phyloP scores from a whole-genome alignment of 2,797 vertebrate species.

The Pangasius krempfi region DNA sequence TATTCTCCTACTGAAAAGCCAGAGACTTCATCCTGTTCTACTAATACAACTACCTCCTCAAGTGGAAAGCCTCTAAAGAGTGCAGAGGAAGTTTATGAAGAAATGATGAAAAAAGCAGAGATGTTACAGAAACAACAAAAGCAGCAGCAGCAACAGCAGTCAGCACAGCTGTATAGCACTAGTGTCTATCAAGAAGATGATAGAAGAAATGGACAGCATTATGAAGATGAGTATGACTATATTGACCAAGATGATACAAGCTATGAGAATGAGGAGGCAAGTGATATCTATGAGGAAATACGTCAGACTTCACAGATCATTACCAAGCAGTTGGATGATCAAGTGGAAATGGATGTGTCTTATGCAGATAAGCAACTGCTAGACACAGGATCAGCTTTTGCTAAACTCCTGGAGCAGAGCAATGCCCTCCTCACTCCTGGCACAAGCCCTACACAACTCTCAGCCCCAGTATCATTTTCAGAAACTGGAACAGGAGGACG shows the following conservation, averaged over 20 bases:
- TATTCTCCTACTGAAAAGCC: conserved; percentile 92
- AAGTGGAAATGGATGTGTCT: conserved; percentile 76
- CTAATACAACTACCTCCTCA: conserved; percentile 71
- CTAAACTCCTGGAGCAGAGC: conserved; percentile 91
- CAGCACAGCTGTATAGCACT: conserved; percentile 64
- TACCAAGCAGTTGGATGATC: conserved; percentile 78
- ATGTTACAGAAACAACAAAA: conserved; percentile 89
- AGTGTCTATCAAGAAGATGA: conserved; percentile 71
- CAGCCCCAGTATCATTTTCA: conserved; percentile 93
- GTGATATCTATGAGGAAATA: conserved; percentile 90
- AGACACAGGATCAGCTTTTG: conserved; percentile 88
- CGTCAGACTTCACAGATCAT: conserved; percentile 86
- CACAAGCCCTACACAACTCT: conserved; percentile 94
- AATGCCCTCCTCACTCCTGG: conserved; percentile 93
- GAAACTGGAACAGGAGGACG: conserved; percentile 72
- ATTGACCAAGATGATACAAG: conserved; percentile 72
- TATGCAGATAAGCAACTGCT: conserved; percentile 87
- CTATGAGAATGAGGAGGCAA: conserved; percentile 74
- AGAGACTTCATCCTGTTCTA: conserved; percentile 72
- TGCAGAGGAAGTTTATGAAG: conserved; percentile 97
- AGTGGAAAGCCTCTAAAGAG: conserved; percentile 91
- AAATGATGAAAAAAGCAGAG: conserved; percentile 99
- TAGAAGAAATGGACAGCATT: conserved; percentile 81
- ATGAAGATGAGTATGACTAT: conserved; percentile 81
- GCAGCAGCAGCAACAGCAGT: conserved; percentile 67